phyloP scores from a whole-genome alignment of 2,888 invertebrate species.

The Deilephila porcellus region DNA sequence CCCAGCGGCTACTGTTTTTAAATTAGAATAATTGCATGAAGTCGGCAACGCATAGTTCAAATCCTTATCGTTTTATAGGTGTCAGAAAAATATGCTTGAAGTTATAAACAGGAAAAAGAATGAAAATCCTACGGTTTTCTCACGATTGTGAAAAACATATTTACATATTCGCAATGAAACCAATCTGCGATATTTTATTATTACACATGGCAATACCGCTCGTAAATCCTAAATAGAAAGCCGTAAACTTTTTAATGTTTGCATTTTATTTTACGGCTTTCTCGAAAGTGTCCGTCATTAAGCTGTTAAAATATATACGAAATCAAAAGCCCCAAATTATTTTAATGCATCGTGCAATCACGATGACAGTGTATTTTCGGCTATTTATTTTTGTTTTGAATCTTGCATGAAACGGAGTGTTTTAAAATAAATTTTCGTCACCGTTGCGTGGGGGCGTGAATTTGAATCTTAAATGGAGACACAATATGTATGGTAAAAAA shows the following conservation, averaged over 20 bases:
- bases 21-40: too few species aligned
- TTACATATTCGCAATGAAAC: background rate
- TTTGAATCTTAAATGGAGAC: too few species aligned
- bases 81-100: background rate
- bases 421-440: background rate
- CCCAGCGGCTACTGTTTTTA: too few species aligned
- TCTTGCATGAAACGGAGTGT: background rate
- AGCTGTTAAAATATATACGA: conserved; percentile 8
- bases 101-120: background rate
- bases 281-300: conserved; percentile 1
- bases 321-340: conserved; percentile 14
- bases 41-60: too few species aligned
- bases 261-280: conserved; percentile 20
- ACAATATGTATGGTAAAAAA: too few species aligned
- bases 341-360: background rate
- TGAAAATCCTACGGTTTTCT: background rate
- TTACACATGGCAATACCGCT: background rate
- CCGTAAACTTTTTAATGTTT: conserved; percentile 1
- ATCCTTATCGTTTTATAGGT: background rate
- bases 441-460: too few species aligned
- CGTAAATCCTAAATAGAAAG: conserved; percentile 15
- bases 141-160: background rate
- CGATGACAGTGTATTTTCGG: background rate
- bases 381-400: background rate
- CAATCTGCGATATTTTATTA: background rate